Evolutionary conservation across 1,140 invertebrate genomes (phyloP).

Genomic region (Lutraria rhynchaena): DNA sequence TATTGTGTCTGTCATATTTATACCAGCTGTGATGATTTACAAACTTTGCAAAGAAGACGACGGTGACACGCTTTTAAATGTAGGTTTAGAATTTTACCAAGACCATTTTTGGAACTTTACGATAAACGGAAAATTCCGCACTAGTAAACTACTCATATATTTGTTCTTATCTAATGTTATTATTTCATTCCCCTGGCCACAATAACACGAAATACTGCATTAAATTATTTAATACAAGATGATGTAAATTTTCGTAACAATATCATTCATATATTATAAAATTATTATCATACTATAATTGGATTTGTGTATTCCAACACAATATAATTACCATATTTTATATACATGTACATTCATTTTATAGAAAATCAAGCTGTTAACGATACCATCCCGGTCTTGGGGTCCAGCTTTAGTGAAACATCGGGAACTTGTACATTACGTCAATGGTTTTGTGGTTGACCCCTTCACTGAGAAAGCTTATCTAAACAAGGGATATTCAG

Average conservation of each 20-base stretch:
- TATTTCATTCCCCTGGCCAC: too few relatives aligned
- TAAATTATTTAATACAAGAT: too few relatives aligned
- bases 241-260: too few relatives aligned
- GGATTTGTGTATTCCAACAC: not conserved
- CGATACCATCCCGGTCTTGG: slow-evolving; percentile 46
- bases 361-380: slow-evolving; percentile 40
- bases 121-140: too few relatives aligned
- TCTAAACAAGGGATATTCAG: slow-evolving; percentile 33
- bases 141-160: too few relatives aligned
- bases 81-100: slow-evolving; percentile 15
- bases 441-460: slow-evolving; percentile 63
- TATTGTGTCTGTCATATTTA: slow-evolving; percentile 71
- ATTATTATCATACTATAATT: not conserved
- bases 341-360: too few relatives aligned
- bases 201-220: too few relatives aligned
- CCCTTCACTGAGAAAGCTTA: slow-evolving; percentile 46
- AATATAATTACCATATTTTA: too few relatives aligned
- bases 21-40: slow-evolving; percentile 73
- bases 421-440: slow-evolving; percentile 64
- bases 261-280: too few relatives aligned
- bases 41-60: slow-evolving; percentile 60
- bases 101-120: too few relatives aligned
- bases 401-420: slow-evolving; percentile 61
- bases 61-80: slow-evolving; percentile 57
- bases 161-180: too few relatives aligned